Percentiles rank a stretch among this genome's conserved stretches.
These are phyloP conservation scores for Drosophila chauvacae DNA, from an alignment of 1,140 invertebrate genomes.

Conservation along the genomic window DNA sequence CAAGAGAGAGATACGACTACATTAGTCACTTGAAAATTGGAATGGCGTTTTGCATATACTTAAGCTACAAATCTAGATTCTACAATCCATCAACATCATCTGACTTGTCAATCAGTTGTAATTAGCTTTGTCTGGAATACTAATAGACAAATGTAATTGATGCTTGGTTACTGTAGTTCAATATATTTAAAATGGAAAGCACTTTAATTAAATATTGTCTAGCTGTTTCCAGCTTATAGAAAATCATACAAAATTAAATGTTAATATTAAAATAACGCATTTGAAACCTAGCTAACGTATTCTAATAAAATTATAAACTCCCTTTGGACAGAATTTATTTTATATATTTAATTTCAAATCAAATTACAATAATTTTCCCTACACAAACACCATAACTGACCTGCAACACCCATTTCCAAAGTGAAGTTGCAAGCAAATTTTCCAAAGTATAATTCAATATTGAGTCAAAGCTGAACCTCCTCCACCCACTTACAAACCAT, in stretches of 20 bases:
- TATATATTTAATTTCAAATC: not conserved
- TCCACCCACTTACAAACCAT: not conserved
- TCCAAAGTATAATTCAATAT: conserved; percentile 12
- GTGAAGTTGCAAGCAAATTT: conserved; percentile 2
- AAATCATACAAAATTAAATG: not conserved
- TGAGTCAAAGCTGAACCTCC: conserved; percentile 22
- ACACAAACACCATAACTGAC: not conserved
- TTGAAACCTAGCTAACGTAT: no score
- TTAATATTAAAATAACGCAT: not conserved
- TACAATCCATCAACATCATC: conserved; percentile 17
- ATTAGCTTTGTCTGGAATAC: conserved; percentile 7
- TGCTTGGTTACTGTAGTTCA: not conserved
- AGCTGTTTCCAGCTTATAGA: not conserved
- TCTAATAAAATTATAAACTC: no score
- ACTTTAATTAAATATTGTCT: not conserved
- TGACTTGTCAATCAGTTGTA: conserved; percentile 36
- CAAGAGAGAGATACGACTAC: conserved; percentile 10
- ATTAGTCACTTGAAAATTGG: conserved; percentile 47
- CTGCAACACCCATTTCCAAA: not conserved
- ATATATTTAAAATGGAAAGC: not conserved
- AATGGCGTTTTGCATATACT: conserved; percentile 35
- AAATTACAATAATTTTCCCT: not conserved
- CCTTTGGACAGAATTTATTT: not conserved
- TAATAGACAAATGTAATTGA: not conserved
- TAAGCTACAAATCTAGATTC: conserved; percentile 16